A percentile compares a stretch with the other conserved stretches of the same genome.
Evolutionary conservation across 2,888 invertebrate genomes (phyloP).

Genomic region (Bembecia ichneumoniformis): DNA sequence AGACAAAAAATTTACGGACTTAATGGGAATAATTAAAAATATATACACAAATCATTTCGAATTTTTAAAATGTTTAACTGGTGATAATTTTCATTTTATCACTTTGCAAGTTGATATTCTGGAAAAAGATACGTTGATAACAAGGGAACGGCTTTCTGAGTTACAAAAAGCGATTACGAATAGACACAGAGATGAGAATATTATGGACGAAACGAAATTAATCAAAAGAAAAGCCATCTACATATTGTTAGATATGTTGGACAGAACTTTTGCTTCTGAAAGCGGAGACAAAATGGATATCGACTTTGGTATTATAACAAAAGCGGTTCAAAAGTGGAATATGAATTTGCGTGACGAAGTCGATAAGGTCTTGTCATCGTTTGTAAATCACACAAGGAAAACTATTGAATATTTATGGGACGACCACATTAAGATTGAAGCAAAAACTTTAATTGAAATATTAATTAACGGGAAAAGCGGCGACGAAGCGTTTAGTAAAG

Average conservation of each 20-base stretch:
- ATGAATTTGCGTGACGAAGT: constrained; percentile 8
- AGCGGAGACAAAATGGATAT: constrained; percentile 18
- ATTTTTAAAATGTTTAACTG: constrained; percentile 19
- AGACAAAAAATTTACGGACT: constrained; percentile 14
- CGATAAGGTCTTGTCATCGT: constrained; percentile 11
- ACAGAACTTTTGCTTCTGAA: constrained; percentile 20
- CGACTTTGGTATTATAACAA: constrained; percentile 16
- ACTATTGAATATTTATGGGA: constrained; percentile 18
- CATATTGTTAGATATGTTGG: constrained; percentile 31
- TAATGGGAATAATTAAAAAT: constrained; percentile 10
- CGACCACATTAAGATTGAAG: constrained; percentile 18
- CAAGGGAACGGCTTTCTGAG: not conserved
- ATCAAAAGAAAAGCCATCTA: constrained; percentile 20
- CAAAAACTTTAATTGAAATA: constrained; percentile 23
- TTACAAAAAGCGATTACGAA: not conserved
- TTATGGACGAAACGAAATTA: constrained; percentile 1
- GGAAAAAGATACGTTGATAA: not conserved
- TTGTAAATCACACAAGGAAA: constrained; percentile 16
- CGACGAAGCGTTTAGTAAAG: constrained; percentile 8
- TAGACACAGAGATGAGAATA: constrained; percentile 18
- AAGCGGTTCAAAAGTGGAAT: constrained; percentile 18
- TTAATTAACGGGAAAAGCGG: constrained; percentile 16
- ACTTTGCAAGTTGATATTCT: not conserved
- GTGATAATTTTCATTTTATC: not conserved
- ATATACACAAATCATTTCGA: constrained; percentile 9